These are phyloP conservation scores for Corynorhinus townsendii DNA, from an alignment of 2,113 vertebrate species.

Conservation along the genomic window DNA sequence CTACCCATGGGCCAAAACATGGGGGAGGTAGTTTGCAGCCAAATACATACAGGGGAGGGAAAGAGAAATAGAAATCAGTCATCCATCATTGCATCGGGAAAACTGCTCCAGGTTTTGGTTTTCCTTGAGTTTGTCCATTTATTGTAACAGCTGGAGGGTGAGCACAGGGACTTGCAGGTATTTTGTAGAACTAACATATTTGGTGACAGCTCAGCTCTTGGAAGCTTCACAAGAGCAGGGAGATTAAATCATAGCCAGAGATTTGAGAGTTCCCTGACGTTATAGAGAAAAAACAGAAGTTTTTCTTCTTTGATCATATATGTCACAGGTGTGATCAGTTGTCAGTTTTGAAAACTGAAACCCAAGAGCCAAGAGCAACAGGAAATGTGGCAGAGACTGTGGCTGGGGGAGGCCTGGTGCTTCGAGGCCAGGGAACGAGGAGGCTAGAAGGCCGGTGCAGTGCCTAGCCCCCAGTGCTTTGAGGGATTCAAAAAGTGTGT, in stretches of 20 bases:
- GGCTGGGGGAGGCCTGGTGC: not conserved
- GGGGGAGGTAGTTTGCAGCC: conserved; percentile 57
- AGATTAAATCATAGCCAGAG: conserved; percentile 29
- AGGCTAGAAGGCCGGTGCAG: fast-evolving
- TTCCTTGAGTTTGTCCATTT: conserved; percentile 50
- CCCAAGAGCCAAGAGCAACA: not conserved
- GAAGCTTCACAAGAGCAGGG: conserved; percentile 41
- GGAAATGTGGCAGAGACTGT: fast-evolving
- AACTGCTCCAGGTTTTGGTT: conserved; percentile 41
- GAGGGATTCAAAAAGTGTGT: not conserved
- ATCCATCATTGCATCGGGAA: conserved; percentile 16
- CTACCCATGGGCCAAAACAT: conserved; percentile 37
- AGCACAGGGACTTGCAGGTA: conserved; percentile 24
- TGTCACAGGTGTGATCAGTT: not conserved
- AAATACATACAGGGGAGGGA: conserved; percentile 19
- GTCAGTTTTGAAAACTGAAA: not conserved
- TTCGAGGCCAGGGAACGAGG: not conserved
- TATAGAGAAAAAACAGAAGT: conserved; percentile 8
- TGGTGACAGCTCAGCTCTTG: conserved; percentile 53
- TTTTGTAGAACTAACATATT: conserved; percentile 21
- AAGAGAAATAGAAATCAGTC: conserved; percentile 69
- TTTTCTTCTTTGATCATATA: conserved; percentile 13
- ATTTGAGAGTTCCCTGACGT: conserved; percentile 46
- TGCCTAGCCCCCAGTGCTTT: not conserved
- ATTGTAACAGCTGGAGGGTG: conserved; percentile 69